These are phyloP conservation scores for Odobenus rosmarus DNA, from an alignment of 2,113 vertebrate species.

Conservation along the genomic window DNA sequence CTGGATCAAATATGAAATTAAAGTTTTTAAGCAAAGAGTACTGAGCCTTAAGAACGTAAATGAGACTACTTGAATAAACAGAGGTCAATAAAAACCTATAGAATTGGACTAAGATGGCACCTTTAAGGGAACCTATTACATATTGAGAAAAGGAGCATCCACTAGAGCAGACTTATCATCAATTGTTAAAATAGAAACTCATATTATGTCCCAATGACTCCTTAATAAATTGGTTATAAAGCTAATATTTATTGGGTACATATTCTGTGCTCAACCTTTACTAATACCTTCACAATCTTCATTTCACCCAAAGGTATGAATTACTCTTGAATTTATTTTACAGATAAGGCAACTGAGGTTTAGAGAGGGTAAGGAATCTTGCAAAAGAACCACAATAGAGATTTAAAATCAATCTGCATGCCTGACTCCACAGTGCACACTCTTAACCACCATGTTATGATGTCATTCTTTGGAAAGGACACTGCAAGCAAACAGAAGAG, in stretches of 20 bases:
- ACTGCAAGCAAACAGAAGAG: neutral
- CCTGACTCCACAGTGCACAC: neutral
- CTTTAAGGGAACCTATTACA: neutral
- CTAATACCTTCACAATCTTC: neutral
- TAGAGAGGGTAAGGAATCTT: neutral
- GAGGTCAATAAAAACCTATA: neutral
- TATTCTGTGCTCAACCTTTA: neutral
- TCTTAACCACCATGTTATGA: neutral
- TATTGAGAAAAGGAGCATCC: neutral
- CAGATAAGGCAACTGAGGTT: neutral
- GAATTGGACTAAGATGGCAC: neutral
- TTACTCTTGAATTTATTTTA: neutral
- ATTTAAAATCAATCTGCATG: neutral
- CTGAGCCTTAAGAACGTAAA: neutral
- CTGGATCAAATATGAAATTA: conserved; percentile 1
- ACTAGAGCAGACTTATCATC: neutral
- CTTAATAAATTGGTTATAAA: neutral
- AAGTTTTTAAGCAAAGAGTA: neutral
- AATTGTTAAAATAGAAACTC: neutral
- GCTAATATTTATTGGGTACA: neutral
- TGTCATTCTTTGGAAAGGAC: neutral
- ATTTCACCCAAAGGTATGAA: neutral
- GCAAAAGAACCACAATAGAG: neutral
- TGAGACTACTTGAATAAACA: neutral
- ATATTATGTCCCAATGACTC: neutral